These are phyloP conservation scores for Bradypodion ventrale DNA, from an alignment of 2,797 vertebrate genomes.

Conservation along the genomic window DNA sequence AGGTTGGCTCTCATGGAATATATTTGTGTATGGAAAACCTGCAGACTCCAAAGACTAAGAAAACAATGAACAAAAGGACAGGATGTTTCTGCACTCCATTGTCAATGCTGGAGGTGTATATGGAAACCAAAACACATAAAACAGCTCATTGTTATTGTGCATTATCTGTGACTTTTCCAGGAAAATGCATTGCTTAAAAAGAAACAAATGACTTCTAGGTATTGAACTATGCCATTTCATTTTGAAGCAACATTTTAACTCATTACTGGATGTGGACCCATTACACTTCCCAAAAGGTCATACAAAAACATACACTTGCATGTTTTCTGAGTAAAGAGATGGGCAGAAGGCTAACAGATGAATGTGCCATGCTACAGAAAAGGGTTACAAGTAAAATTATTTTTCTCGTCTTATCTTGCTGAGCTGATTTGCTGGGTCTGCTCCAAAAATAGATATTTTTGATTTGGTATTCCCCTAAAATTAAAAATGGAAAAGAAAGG, in stretches of 20 bases:
- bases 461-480: background rate
- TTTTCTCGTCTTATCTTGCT: background rate
- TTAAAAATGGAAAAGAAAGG: background rate
- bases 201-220: background rate
- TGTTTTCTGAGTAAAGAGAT: background rate
- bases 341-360: background rate
- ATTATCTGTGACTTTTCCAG: background rate
- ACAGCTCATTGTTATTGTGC: background rate
- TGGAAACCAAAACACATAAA: background rate
- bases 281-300: background rate
- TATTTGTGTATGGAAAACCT: slow-evolving; percentile 1
- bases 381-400: background rate
- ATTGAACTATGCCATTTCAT: background rate
- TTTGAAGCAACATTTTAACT: background rate
- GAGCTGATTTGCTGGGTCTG: background rate
- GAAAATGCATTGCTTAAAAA: background rate
- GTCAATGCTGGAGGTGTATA: fast-evolving
- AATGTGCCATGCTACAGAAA: background rate
- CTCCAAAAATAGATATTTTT: background rate
- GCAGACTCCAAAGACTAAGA: slow-evolving; percentile 51
- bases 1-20: slow-evolving; percentile 44
- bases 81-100: background rate
- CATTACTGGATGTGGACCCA: background rate
- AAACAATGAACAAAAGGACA: slow-evolving; percentile 68
- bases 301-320: background rate